Evolutionary conservation across 2,888 invertebrate species (phyloP).

Genomic region (Dioctria linearis): DNA sequence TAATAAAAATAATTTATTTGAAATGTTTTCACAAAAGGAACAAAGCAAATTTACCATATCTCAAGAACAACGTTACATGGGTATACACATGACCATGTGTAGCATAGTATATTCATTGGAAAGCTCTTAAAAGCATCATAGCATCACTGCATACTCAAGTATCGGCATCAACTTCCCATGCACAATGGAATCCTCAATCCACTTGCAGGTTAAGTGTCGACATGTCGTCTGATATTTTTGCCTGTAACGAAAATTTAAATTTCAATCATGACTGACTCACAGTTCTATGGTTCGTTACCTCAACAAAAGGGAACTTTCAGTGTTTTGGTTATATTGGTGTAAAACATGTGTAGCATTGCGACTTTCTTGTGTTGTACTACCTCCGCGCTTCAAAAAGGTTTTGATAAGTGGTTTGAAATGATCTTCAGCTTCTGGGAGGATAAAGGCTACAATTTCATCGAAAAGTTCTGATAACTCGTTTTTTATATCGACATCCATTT

Average conservation of each 20-base stretch:
- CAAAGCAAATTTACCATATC: neutral
- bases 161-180: slow-evolving; percentile 58
- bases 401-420: slow-evolving; percentile 28
- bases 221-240: slow-evolving; percentile 63
- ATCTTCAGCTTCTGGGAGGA: slow-evolving; percentile 48
- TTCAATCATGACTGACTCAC: slow-evolving; percentile 9
- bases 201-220: slow-evolving; percentile 65
- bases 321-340: slow-evolving; percentile 55
- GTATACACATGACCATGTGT: neutral
- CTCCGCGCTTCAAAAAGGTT: slow-evolving; percentile 61
- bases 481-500: slow-evolving; percentile 25
- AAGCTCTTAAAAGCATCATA: slow-evolving; percentile 36
- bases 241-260: slow-evolving; percentile 61
- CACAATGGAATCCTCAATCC: slow-evolving; percentile 65
- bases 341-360: slow-evolving; percentile 62
- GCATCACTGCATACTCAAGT: slow-evolving; percentile 55
- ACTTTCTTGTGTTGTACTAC: slow-evolving; percentile 62
- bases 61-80: neutral
- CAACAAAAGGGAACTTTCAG: slow-evolving; percentile 52
- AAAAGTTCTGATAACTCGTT: slow-evolving; percentile 53
- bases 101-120: neutral
- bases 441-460: slow-evolving; percentile 56
- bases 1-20: slow-evolving; percentile 22
- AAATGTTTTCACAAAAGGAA: slow-evolving; percentile 20
- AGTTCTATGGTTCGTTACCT: slow-evolving; percentile 55